Conservation (phyloP, 2,113 vertebrate genomes). For the Poecile atricapillus region DNA sequence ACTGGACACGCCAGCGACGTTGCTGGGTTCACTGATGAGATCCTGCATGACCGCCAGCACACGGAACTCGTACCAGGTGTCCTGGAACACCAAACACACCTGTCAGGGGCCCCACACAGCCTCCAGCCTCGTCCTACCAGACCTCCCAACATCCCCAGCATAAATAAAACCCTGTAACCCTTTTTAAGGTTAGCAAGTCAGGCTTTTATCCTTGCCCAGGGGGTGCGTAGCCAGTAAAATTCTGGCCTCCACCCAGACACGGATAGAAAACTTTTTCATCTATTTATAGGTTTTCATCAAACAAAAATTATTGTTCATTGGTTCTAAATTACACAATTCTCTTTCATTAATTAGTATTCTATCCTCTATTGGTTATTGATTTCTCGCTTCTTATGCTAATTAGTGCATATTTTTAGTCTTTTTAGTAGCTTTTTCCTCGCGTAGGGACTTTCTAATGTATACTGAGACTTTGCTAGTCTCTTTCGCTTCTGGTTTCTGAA, state of each 20-base stretch:
- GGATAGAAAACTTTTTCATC: neutral
- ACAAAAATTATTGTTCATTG: neutral
- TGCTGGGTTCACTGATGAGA: slow-evolving; percentile 98
- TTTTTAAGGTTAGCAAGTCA: neutral
- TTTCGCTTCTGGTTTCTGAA: neutral
- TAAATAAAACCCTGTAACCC: neutral
- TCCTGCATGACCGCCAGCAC: slow-evolving; percentile 99
- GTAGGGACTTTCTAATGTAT: neutral
- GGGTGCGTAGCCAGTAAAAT: neutral
- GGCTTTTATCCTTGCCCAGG: neutral
- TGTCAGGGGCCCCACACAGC: neutral
- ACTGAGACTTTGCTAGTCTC: neutral
- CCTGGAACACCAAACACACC: slow-evolving; percentile 70
- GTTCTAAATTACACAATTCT: neutral
- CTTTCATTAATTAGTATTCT: neutral
- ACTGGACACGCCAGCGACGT: slow-evolving; percentile 95
- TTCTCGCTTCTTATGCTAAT: neutral
- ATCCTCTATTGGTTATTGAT: neutral
- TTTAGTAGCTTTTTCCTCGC: neutral
- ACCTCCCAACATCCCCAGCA: neutral
- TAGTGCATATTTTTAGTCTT: neutral
- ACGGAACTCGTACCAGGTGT: slow-evolving; percentile 98
- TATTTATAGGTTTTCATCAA: neutral
- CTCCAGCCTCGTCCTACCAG: neutral
- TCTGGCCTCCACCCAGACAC: neutral